Evolutionary conservation across 1,140 invertebrate genomes (phyloP).

Genomic region (Papilio dardanus): DNA sequence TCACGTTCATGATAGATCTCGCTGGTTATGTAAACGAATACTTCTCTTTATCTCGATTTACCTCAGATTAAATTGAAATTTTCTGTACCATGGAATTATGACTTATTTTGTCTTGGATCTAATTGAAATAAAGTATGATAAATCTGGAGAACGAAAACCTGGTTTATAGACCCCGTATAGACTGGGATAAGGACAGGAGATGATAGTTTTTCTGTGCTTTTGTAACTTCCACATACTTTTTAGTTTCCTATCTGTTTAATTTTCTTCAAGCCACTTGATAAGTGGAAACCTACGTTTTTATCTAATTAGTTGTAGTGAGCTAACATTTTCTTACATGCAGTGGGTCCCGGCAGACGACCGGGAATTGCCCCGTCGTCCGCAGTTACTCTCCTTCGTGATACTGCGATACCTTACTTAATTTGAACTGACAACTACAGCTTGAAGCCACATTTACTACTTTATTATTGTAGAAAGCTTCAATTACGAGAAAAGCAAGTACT

Average conservation of each 20-base stretch:
- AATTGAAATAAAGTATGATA: too few relatives aligned
- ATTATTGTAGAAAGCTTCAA: not conserved
- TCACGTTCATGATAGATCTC: not conserved
- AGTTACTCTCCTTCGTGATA: not conserved
- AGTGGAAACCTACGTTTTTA: not conserved
- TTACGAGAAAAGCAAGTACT: not conserved
- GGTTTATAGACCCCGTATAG: too few relatives aligned
- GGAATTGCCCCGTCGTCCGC: slow-evolving; percentile 8
- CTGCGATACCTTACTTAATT: slow-evolving; percentile 9
- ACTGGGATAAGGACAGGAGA: too few relatives aligned
- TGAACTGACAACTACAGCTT: not conserved
- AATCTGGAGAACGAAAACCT: too few relatives aligned
- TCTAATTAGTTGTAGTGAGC: not conserved
- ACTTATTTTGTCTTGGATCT: too few relatives aligned
- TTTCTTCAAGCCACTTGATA: not conserved
- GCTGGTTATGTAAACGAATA: not conserved
- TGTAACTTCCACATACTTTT: too few relatives aligned
- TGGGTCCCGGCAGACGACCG: not conserved
- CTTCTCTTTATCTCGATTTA: not conserved
- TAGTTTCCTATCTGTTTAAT: not conserved
- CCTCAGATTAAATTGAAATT: not conserved
- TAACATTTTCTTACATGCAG: not conserved
- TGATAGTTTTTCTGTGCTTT: too few relatives aligned
- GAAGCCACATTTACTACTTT: slow-evolving; percentile 2
- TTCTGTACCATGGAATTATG: not conserved